A percentile compares a stretch with the other conserved stretches of the same genome.
These are phyloP conservation scores for Ceratotherium simum DNA, from an alignment of 2,113 vertebrate genomes.

Conservation along the genomic window DNA sequence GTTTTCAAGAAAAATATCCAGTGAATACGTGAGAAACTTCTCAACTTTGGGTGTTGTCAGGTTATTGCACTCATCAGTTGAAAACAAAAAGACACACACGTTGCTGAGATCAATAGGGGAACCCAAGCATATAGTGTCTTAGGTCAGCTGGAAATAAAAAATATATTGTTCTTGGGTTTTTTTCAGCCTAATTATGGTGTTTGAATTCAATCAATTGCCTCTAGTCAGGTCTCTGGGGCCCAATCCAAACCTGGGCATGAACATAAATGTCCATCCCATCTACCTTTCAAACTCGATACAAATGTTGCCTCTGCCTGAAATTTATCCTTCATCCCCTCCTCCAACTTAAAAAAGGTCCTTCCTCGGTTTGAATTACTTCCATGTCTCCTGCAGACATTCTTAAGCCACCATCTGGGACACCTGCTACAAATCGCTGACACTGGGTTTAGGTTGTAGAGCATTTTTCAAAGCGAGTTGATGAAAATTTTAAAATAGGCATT, in stretches of 20 bases:
- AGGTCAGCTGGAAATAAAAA: background rate
- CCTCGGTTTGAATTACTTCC: background rate
- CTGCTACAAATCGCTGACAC: background rate
- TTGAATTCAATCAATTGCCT: background rate
- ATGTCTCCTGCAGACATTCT: background rate
- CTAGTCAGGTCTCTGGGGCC: background rate
- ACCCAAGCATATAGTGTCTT: background rate
- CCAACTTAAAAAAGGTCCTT: background rate
- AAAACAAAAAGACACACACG: background rate
- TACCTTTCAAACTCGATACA: background rate
- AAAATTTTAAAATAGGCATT: background rate
- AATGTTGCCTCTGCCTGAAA: background rate
- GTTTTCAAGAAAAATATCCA: background rate
- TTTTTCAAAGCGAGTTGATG: slow-evolving; percentile 24
- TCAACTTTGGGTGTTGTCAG: background rate
- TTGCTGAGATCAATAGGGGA: background rate
- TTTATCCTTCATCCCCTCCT: background rate
- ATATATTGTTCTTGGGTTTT: background rate
- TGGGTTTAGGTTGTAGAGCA: background rate
- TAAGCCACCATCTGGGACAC: background rate
- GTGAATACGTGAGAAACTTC: background rate
- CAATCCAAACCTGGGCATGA: background rate
- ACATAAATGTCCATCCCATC: background rate
- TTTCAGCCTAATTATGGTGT: background rate
- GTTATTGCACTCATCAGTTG: background rate